These are phyloP conservation scores for Ictidomys tridecemlineatus DNA, from an alignment of 2,113 vertebrate genomes.

Conservation along the genomic window DNA sequence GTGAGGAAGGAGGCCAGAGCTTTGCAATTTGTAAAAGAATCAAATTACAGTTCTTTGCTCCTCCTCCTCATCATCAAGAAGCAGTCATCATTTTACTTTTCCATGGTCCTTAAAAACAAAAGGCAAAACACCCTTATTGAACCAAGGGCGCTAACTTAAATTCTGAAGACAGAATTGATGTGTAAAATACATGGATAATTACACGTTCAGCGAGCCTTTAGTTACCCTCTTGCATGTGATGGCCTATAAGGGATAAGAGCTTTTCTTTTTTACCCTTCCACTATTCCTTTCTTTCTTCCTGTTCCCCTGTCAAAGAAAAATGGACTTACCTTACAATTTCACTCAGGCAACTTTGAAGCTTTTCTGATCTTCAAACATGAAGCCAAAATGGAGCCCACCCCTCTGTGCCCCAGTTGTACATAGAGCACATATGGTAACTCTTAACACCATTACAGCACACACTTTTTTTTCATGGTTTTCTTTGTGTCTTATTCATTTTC, in stretches of 20 bases:
- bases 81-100: not conserved
- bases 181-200: accelerated
- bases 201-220: not conserved
- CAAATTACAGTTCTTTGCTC: not conserved
- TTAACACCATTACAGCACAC: accelerated
- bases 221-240: not conserved
- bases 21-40: not conserved
- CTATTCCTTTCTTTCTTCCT: not conserved
- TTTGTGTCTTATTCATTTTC: not conserved
- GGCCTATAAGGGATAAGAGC: not conserved
- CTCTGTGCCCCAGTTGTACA: too few species aligned
- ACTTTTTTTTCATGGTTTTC: not conserved
- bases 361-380: not conserved
- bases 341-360: not conserved
- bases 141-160: not conserved
- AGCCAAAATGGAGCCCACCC: not conserved
- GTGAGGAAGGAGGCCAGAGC: not conserved
- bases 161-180: not conserved
- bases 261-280: not conserved
- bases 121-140: not conserved
- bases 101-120: not conserved
- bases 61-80: not conserved
- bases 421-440: accelerated
- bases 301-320: not conserved
- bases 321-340: not conserved